These are phyloP conservation scores for Ornithorhynchus anatinus DNA, from an alignment of 2,113 vertebrate species.

Conservation along the genomic window DNA sequence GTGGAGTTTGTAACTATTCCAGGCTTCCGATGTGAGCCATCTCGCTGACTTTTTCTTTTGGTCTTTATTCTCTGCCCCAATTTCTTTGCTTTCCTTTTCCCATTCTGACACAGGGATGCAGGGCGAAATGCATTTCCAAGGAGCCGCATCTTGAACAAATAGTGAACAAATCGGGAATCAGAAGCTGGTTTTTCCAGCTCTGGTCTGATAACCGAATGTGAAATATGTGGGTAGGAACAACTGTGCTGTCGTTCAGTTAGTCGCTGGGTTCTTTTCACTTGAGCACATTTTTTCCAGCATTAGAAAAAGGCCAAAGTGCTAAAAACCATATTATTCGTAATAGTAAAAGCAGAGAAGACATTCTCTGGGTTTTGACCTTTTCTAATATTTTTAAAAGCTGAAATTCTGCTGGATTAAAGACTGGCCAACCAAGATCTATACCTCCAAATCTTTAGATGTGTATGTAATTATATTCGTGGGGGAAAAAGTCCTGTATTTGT, in stretches of 20 bases:
- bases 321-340: not conserved
- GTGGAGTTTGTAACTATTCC: not conserved
- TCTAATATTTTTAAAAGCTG: not conserved
- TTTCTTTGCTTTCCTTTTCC: constrained; percentile 28
- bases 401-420: not conserved
- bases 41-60: not conserved
- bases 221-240: not conserved
- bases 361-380: not conserved
- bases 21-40: not conserved
- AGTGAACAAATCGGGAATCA: constrained; percentile 16
- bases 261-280: not conserved
- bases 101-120: not conserved
- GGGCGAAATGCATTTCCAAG: constrained; percentile 21
- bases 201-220: not conserved
- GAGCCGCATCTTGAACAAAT: constrained; percentile 31
- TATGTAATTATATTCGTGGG: not conserved
- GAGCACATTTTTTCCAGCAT: not conserved
- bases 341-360: not conserved
- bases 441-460: not conserved
- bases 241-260: not conserved
- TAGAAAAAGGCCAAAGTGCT: not conserved
- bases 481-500: not conserved
- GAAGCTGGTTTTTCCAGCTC: not conserved
- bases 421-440: not conserved
- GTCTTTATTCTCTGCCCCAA: constrained; percentile 9